Evolutionary conservation across 2,888 invertebrate genomes (phyloP).

Genomic region (Tenodera sinensis): DNA sequence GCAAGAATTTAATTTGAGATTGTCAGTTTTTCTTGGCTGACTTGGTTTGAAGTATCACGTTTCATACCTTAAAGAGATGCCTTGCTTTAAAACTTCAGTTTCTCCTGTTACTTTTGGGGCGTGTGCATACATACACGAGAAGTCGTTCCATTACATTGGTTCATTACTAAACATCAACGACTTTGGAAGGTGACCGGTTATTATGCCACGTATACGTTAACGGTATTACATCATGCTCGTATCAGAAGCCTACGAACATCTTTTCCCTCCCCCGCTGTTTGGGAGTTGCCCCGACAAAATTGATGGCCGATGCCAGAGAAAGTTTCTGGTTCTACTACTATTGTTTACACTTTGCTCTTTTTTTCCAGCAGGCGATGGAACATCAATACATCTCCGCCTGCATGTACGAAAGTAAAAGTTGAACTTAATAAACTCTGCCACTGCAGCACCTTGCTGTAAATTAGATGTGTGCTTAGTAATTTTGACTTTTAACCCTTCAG

Average conservation of each 20-base stretch:
- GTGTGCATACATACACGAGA: background rate
- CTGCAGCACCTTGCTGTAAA: background rate
- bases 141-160: background rate
- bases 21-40: background rate
- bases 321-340: background rate
- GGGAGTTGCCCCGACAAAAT: background rate
- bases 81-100: background rate
- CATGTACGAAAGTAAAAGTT: background rate
- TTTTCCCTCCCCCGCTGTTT: background rate
- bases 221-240: background rate
- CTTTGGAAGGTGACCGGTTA: background rate
- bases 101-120: background rate
- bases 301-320: background rate
- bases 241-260: background rate
- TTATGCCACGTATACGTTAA: background rate
- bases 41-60: background rate
- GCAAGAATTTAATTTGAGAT: background rate
- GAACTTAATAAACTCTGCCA: background rate
- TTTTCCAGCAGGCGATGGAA: background rate
- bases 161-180: background rate
- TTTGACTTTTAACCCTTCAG: background rate
- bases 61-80: background rate
- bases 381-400: background rate
- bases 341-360: background rate
- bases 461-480: background rate